Evolutionary conservation across 2,888 invertebrate species (phyloP).

Genomic region (Adelognathus sp.): DNA sequence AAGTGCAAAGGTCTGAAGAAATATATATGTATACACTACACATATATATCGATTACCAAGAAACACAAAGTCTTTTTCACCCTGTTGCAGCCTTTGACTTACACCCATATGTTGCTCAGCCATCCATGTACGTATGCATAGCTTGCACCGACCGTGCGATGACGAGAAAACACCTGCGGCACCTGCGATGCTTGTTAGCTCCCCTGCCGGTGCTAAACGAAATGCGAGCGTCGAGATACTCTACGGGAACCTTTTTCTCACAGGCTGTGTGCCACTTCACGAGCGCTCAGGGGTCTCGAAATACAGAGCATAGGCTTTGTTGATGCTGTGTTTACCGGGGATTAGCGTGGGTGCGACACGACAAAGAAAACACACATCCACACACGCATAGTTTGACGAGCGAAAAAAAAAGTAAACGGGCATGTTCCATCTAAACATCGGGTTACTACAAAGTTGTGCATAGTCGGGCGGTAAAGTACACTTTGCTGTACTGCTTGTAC

Average conservation of each 20-base stretch:
- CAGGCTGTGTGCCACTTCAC: neutral
- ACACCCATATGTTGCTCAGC: too few species aligned
- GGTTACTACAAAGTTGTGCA: neutral
- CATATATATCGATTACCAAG: too few species aligned
- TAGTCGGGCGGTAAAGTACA: neutral
- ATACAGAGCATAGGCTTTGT: neutral
- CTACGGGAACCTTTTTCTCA: slow-evolving; percentile 1
- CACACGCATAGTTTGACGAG: neutral
- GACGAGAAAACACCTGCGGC: slow-evolving; percentile 50
- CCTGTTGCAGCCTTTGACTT: too few species aligned
- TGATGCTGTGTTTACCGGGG: neutral
- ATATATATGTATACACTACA: neutral
- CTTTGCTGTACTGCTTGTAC: too few species aligned
- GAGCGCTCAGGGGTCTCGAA: slow-evolving; percentile 1
- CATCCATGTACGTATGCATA: neutral
- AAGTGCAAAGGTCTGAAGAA: slow-evolving; percentile 41
- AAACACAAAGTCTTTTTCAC: too few species aligned
- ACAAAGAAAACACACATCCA: neutral
- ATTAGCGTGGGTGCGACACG: neutral
- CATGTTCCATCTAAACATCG: neutral
- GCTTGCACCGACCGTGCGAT: slow-evolving; percentile 8
- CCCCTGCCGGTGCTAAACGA: slow-evolving; percentile 12
- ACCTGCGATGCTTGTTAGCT: slow-evolving; percentile 48
- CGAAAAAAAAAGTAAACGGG: neutral
- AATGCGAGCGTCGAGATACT: neutral